Evolutionary conservation across 2,888 invertebrate genomes (phyloP), one percentile per base, ranked within the genome.

Genomic region (Hypomecis punctinalis): DNA sequence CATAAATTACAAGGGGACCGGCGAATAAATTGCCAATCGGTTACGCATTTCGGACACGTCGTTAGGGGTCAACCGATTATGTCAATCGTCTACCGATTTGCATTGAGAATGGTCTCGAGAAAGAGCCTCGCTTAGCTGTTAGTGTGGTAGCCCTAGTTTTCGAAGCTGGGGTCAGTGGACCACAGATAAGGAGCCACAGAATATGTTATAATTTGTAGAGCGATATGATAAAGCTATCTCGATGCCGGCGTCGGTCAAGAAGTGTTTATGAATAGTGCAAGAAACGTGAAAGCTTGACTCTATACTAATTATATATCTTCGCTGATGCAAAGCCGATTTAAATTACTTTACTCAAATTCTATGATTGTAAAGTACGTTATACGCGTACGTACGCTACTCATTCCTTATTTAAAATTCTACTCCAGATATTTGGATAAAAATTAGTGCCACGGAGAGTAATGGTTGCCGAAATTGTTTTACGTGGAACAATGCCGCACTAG

Each of bases 1-100:
- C 62, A 67, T 66, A 67, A 70, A 63, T 68, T 65, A 59, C 51
- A 57, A 62, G 66, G 59, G 52, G 40, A 43, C 55, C 23, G 62
- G 47, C 57, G 60, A 59, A 69, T 66, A 59, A 71, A 69, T 69
- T 71, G 71, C 63, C 58, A 65, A 66, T 52, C 64, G 61, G 65
- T 71, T 69, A 69, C 64, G 64, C 66, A 56, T 61, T 66, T 48
- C 59, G 52, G 57, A 62, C 48, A 67, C 64, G 61, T 64, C 37
- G 47, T 43, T 60, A 56, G 65, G 49, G 65, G 65, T 61, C 65
- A 65, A 37, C 8, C 47, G 61, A 61, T 66, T 66, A 66, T 66
- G 65, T 61, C 65, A 66, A 39, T 11, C 36, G 57, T 47, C 57
- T 39, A 51, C 48, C 57, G 57, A 57, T 43, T 61, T 48, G 35